Evolutionary conservation across 2,113 vertebrate genomes (phyloP), one percentile per base, ranked within the genome.

Genomic region (Leptobrachium leishanense): DNA sequence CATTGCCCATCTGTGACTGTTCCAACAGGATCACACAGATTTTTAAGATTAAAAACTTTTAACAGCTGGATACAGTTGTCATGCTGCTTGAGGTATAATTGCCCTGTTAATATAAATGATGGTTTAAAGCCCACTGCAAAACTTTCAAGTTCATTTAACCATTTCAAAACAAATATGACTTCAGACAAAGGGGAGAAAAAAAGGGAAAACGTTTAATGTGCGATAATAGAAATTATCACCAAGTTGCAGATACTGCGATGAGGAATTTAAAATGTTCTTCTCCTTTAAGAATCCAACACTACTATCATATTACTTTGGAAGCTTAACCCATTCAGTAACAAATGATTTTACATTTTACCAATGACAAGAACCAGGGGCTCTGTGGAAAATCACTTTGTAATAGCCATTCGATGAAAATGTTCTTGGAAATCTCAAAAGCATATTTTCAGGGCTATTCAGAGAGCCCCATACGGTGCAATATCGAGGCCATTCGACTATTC

Each of bases 1-100:
- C 75, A 77, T 70, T 77, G 67, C 10, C 67, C 75, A 77, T 70
- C 75, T 77, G 75, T 70, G 75, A 77, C 55, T 77, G 54, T 53
- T 77, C 53, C 54, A 40, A 40, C 66, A 77, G 75, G 75, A 70
- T 75, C 74, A 75, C 74, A 75, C 74, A 75, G 74, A 75, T 69
- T 70, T 77, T 44, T 39, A 69, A 77, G 75, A 77, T 69, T 69
- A 77, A 66, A 76, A 76, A 63, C 44, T 42, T 53, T 76, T 68
- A 77, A 46, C 75, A 77, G 75, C 75, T 77, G 75, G 67, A 77
- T 77, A 77, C 75, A 77, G 75, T 77, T 77, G 75, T 70, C 42
- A 43, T 77, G 75, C 67, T 62, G 54, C 66, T 77, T 77, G 20
- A 69, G 41, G 67, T 77, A 77, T 77, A 77, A 77, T 77, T 69